Conservation (phyloP, 2,113 vertebrate species). For the Sturnira hondurensis region DNA sequence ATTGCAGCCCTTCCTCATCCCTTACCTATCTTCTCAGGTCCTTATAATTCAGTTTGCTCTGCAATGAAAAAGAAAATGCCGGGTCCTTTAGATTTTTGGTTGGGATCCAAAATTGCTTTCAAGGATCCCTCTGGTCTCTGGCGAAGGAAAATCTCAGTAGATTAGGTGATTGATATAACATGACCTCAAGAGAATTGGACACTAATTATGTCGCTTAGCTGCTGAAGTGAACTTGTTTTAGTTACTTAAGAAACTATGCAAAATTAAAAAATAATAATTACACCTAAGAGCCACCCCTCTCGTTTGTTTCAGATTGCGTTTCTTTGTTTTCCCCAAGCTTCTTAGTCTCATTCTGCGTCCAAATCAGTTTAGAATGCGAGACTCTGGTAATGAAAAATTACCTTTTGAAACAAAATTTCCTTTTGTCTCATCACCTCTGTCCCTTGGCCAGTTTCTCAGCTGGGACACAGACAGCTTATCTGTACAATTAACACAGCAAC, state of each 20-base stretch:
- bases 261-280: not conserved
- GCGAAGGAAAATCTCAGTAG: not conserved
- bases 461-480: not conserved
- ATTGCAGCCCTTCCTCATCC: not conserved
- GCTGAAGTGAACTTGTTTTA: not conserved
- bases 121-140: not conserved
- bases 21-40: not conserved
- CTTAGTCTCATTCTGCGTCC: not conserved
- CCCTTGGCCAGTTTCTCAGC: not conserved
- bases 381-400: not conserved
- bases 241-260: slow-evolving; percentile 2
- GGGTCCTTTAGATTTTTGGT: not conserved
- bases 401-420: too few species aligned
- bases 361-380: not conserved
- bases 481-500: not conserved
- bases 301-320: not conserved
- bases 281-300: not conserved
- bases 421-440: not conserved
- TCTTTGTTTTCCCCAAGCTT: not conserved
- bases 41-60: not conserved
- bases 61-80: not conserved
- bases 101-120: not conserved
- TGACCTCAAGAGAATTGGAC: not conserved
- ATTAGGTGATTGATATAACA: not conserved
- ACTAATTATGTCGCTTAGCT: not conserved